A percentile compares a stretch with the other conserved stretches of the same genome.
Conservation (phyloP, 2,113 vertebrate species). For the Rhabdornis inornatus region DNA sequence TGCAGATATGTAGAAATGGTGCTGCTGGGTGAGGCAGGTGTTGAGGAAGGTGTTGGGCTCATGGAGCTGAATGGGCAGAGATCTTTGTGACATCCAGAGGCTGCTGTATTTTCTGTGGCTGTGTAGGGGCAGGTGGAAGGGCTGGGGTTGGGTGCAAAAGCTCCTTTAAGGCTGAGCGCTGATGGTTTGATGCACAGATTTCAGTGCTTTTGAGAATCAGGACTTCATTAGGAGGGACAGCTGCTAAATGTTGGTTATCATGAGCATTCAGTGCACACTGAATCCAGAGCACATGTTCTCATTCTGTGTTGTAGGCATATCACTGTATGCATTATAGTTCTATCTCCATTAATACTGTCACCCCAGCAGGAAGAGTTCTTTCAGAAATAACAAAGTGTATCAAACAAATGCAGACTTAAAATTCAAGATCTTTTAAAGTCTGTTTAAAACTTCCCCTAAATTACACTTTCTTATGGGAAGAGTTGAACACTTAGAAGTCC, state of each 20-base stretch:
- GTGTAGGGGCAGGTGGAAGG: neutral
- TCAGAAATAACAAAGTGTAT: neutral
- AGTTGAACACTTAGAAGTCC: neutral
- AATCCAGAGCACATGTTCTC: neutral
- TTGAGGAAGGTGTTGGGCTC: neutral
- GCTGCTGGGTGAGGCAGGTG: neutral
- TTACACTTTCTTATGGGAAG: neutral
- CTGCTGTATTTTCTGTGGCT: neutral
- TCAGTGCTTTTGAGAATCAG: neutral
- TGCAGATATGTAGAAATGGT: neutral
- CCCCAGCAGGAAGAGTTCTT: neutral
- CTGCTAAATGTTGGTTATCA: neutral
- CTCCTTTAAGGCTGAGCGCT: neutral
- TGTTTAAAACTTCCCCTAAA: neutral
- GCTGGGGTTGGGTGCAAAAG: neutral
- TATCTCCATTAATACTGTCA: neutral
- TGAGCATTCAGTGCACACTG: neutral
- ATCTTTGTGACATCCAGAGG: neutral
- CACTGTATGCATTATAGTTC: neutral
- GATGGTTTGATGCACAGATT: neutral
- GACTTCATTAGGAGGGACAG: neutral
- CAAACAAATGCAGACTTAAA: neutral
- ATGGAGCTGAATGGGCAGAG: neutral
- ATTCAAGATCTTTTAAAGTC: neutral
- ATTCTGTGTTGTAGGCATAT: neutral